A percentile compares a stretch with the other conserved stretches of the same genome.
Evolutionary conservation across 2,888 invertebrate species (phyloP).

Genomic region (Volucella inflata): DNA sequence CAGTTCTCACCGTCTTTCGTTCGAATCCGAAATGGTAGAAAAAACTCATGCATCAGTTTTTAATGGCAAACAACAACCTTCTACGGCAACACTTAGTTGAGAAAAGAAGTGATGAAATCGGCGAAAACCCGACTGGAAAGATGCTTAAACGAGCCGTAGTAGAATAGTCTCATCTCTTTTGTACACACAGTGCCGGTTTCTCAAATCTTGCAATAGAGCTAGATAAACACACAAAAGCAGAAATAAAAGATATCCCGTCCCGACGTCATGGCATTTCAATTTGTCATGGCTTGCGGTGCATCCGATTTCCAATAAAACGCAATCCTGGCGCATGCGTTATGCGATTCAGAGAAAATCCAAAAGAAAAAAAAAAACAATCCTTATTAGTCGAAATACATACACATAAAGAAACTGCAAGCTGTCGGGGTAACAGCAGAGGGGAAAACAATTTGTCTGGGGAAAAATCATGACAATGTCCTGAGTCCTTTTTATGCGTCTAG

Average conservation of each 20-base stretch:
- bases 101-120: background rate
- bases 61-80: too few relatives aligned
- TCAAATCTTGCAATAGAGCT: background rate
- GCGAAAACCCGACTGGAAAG: conserved; percentile 1
- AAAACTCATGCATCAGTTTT: too few relatives aligned
- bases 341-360: background rate
- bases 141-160: background rate
- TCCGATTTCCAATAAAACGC: conserved; percentile 1
- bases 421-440: background rate
- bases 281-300: background rate
- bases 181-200: conserved; percentile 11
- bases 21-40: too few relatives aligned
- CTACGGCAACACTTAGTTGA: background rate
- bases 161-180: background rate
- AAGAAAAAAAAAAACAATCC: background rate
- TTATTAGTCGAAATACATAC: background rate
- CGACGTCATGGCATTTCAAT: background rate
- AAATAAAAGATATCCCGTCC: too few relatives aligned
- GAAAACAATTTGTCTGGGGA: background rate
- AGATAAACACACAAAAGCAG: background rate
- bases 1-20: too few relatives aligned
- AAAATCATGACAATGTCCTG: conserved; percentile 1
- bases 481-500: too few relatives aligned
- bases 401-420: conserved; percentile 9
- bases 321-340: conserved; percentile 43